These are phyloP conservation scores for Vipera latastei DNA, from an alignment of 2,797 vertebrate species.

Conservation along the genomic window DNA sequence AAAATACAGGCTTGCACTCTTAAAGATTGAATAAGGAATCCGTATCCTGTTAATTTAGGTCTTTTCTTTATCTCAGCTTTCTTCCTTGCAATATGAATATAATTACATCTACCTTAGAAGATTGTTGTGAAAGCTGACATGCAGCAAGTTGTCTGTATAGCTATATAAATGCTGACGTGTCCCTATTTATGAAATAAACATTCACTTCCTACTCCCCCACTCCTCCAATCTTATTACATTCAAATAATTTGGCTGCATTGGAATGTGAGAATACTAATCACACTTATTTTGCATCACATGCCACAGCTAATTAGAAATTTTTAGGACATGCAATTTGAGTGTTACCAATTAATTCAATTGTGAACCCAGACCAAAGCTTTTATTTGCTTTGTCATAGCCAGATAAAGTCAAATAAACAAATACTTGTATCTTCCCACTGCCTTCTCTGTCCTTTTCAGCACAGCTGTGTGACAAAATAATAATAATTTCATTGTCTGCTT, in stretches of 20 bases:
- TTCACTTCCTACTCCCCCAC: not conserved
- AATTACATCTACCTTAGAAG: not conserved
- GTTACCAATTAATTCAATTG: conserved; percentile 61
- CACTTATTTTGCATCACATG: conserved; percentile 44
- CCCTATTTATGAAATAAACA: rapidly evolving
- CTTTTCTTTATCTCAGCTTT: not conserved
- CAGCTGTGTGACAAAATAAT: conserved; percentile 63
- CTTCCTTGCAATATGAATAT: not conserved
- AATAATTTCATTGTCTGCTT: conserved; percentile 65
- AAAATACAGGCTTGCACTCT: not conserved
- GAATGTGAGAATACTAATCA: conserved; percentile 39
- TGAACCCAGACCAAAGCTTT: conserved; percentile 59
- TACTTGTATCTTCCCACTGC: conserved; percentile 45
- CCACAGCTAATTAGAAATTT: conserved; percentile 58
- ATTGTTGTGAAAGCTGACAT: not conserved
- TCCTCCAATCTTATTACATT: conserved; percentile 1
- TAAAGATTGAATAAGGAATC: not conserved
- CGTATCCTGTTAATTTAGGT: no score
- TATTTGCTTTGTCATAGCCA: conserved; percentile 59
- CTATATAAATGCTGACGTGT: not conserved
- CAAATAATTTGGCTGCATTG: conserved; percentile 18
- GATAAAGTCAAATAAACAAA: conserved; percentile 63
- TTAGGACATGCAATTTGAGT: conserved; percentile 52
- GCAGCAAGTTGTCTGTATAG: not conserved
- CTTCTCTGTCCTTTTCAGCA: conserved; percentile 29